A percentile compares a stretch with the other conserved stretches of the same genome.
Conservation (phyloP, 1,140 invertebrate species). For the Pantala flavescens region DNA sequence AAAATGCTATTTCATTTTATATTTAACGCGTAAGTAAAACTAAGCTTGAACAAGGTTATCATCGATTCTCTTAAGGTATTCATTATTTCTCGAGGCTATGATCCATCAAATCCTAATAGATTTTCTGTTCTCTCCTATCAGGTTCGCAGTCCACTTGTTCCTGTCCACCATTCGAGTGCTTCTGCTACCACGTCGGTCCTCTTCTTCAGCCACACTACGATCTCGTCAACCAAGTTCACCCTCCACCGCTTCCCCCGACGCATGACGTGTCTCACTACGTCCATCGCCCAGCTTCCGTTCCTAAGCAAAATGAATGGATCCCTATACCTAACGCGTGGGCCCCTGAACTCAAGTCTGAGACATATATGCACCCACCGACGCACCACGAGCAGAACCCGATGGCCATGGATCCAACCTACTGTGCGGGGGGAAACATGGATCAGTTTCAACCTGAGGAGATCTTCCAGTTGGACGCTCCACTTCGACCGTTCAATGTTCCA, state of each 20-base stretch:
- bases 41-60: too few relatives aligned
- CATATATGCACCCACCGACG: neutral
- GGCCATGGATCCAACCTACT: neutral
- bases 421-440: neutral
- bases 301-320: neutral
- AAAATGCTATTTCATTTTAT: too few relatives aligned
- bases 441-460: neutral
- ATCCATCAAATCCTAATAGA: neutral
- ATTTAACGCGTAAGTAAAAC: too few relatives aligned
- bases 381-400: neutral
- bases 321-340: neutral
- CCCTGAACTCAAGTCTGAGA: neutral
- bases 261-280: neutral
- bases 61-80: too few relatives aligned
- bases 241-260: neutral
- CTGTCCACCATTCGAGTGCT: neutral
- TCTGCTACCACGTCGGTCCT: neutral
- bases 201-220: neutral
- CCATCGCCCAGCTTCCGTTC: neutral
- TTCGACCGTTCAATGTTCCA: neutral
- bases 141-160: neutral
- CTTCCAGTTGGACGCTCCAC: neutral
- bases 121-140: neutral
- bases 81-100: too few relatives aligned
- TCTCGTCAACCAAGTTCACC: neutral